Conservation (phyloP, 2,113 vertebrate genomes). For the Phoxinus phoxinus region DNA sequence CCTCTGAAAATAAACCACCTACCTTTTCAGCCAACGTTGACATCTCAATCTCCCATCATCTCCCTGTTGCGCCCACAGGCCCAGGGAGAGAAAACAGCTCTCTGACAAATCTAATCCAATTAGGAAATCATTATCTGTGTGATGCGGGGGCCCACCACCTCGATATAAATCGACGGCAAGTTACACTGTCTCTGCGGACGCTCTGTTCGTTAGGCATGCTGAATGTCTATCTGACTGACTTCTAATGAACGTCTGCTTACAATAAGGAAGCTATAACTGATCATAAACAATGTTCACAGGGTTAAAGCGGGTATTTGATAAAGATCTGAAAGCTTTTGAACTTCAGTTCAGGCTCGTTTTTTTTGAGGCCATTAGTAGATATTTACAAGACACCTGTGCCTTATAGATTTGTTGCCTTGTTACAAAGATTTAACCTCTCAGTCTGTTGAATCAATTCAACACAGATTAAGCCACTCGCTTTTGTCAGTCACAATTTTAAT, state of each 20-base stretch:
- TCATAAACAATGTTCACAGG: neutral
- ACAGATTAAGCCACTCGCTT: neutral
- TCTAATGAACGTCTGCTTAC: slow-evolving; percentile 24
- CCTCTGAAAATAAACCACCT: slow-evolving; percentile 63
- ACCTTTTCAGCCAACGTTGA: slow-evolving; percentile 60
- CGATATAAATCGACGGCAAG: slow-evolving; percentile 42
- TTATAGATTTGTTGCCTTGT: neutral
- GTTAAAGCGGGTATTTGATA: slow-evolving; percentile 8
- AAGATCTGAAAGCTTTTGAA: slow-evolving; percentile 24
- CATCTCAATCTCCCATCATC: slow-evolving; percentile 58
- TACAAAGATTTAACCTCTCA: neutral
- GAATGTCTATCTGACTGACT: neutral
- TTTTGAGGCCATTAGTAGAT: slow-evolving; percentile 12
- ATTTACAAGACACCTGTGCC: neutral
- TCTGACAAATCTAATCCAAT: slow-evolving; percentile 63
- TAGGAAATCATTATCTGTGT: slow-evolving; percentile 60
- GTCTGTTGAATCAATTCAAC: neutral
- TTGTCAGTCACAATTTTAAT: neutral
- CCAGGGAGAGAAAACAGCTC: slow-evolving; percentile 50
- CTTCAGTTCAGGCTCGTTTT: neutral
- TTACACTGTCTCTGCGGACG: slow-evolving; percentile 8
- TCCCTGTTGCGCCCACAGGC: slow-evolving; percentile 29
- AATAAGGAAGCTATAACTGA: neutral
- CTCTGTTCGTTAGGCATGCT: slow-evolving; percentile 30
- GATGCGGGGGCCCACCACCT: slow-evolving; percentile 45